Evolutionary conservation across 2,797 vertebrate genomes (phyloP).

Genomic region (Anguilla megastoma): DNA sequence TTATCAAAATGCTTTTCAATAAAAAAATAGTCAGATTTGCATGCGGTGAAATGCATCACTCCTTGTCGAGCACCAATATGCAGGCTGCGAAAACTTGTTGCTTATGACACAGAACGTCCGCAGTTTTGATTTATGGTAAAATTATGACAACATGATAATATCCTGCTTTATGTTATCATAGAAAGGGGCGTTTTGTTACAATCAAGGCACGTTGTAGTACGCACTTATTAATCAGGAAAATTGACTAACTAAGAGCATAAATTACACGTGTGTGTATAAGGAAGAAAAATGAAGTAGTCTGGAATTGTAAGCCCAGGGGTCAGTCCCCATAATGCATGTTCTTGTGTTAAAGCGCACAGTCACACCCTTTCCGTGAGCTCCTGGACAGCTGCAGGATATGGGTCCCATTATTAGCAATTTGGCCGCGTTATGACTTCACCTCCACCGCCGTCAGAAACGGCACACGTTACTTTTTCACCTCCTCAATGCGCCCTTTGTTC

Average conservation of each 20-base stretch:
- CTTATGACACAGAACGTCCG: neutral
- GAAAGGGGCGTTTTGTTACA: neutral
- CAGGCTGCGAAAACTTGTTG: neutral
- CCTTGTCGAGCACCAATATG: neutral
- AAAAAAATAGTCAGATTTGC: neutral
- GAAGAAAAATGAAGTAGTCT: neutral
- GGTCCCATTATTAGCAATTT: slow-evolving; percentile 67
- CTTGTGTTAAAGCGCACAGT: neutral
- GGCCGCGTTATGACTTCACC: slow-evolving; percentile 74
- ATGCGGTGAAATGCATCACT: neutral
- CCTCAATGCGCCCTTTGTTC: slow-evolving; percentile 77
- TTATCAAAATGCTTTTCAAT: neutral
- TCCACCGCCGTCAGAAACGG: slow-evolving; percentile 63
- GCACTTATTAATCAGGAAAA: neutral
- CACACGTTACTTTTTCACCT: slow-evolving; percentile 67
- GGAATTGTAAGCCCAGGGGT: slow-evolving; percentile 1
- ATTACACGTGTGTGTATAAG: neutral
- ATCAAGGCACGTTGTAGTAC: neutral
- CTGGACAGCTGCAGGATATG: slow-evolving; percentile 56
- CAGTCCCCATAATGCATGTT: slow-evolving; percentile 11
- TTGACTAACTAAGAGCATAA: neutral
- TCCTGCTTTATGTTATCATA: neutral
- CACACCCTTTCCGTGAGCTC: neutral
- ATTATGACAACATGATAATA: neutral
- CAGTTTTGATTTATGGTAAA: neutral